Conservation (phyloP, 1,140 invertebrate species). For the Aphaenogaster floridana region DNA sequence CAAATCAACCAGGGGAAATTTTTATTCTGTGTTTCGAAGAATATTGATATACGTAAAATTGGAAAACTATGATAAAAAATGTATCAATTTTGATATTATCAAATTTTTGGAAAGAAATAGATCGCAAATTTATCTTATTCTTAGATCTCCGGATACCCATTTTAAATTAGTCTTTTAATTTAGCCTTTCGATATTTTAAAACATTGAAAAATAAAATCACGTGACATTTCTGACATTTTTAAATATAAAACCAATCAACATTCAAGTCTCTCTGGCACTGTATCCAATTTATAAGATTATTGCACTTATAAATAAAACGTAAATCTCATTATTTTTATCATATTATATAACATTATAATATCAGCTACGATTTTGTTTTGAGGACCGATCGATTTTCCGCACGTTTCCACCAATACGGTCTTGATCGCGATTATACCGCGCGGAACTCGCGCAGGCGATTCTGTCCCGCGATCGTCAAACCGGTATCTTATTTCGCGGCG, state of each 20-base stretch:
- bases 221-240: background rate
- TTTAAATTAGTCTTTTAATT: background rate
- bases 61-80: background rate
- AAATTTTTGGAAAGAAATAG: background rate
- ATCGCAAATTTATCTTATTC: background rate
- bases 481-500: constrained; percentile 56
- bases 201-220: background rate
- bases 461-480: constrained; percentile 29
- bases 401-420: background rate
- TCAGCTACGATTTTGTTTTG: background rate
- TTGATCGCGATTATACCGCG: background rate
- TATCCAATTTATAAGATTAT: background rate
- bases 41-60: background rate
- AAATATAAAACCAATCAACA: background rate
- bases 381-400: background rate
- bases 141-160: background rate
- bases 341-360: background rate
- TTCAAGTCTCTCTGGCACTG: background rate
- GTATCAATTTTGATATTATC: background rate
- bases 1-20: background rate
- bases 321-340: background rate
- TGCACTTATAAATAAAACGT: background rate
- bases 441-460: constrained; percentile 8
- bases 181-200: background rate
- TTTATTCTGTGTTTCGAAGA: background rate